Percentiles rank a stretch among this genome's conserved stretches.
Evolutionary conservation across 2,113 vertebrate genomes (phyloP).

Genomic region (Zosterops japonicus): DNA sequence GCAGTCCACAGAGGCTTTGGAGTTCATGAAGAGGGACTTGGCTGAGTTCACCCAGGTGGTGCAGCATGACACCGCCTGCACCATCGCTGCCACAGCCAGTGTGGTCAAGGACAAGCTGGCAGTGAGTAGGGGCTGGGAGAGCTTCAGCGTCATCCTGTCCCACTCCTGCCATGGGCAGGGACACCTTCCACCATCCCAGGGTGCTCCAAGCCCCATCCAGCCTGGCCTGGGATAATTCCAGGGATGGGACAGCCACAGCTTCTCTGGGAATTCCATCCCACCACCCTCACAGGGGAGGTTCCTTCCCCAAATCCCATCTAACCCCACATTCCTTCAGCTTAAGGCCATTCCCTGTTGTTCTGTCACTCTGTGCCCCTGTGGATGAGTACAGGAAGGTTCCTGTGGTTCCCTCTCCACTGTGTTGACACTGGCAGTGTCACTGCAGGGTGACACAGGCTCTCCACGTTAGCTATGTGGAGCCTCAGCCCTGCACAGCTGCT

Average conservation of each 20-base stretch:
- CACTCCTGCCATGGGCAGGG: neutral
- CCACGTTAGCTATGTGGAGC: too few relatives aligned
- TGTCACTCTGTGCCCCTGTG: neutral
- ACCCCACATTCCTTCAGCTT: neutral
- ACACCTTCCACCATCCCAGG: neutral
- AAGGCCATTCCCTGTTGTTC: accelerated
- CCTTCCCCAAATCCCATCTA: neutral
- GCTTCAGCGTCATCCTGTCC: accelerated
- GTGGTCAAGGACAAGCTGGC: constrained; percentile 93
- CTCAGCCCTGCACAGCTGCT: neutral
- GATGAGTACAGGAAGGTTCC: neutral
- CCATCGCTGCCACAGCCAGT: constrained; percentile 91
- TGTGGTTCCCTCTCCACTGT: neutral
- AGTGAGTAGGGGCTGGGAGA: constrained; percentile 73
- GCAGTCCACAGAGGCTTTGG: constrained; percentile 93
- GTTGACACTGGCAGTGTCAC: neutral
- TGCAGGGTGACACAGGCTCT: accelerated
- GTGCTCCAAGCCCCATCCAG: accelerated
- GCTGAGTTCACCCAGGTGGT: constrained; percentile 94
- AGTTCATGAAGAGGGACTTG: constrained; percentile 95
- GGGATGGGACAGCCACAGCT: neutral
- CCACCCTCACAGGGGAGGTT: neutral
- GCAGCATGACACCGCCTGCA: constrained; percentile 97
- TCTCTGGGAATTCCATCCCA: neutral
- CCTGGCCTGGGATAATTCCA: neutral